phyloP scores from a whole-genome alignment of 2,113 vertebrate species.

The Dipodomys spectabilis region DNA sequence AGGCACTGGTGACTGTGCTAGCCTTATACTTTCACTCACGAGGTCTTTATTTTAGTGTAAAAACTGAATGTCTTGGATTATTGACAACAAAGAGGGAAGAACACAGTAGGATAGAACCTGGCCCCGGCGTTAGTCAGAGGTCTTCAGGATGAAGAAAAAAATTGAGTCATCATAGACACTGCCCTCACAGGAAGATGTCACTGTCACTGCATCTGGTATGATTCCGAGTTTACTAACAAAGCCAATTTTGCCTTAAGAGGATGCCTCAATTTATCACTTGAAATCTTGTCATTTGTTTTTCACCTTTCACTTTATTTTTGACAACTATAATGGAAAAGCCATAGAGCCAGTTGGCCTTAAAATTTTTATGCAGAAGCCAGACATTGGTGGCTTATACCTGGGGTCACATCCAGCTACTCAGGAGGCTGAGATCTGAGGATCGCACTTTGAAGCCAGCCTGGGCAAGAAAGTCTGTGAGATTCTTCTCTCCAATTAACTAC shows the following conservation, averaged over 20 bases:
- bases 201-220: no score
- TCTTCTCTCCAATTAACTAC: no score
- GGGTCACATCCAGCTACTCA: no score
- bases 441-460: no score
- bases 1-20: background rate
- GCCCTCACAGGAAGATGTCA: background rate
- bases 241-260: background rate
- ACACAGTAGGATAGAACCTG: background rate
- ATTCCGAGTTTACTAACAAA: background rate
- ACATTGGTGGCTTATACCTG: no score
- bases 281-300: slow-evolving; percentile 3
- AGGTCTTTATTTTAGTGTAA: background rate
- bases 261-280: background rate
- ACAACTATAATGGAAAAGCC: slow-evolving; percentile 17
- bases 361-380: no score
- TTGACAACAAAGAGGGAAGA: background rate
- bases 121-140: background rate
- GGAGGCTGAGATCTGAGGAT: no score
- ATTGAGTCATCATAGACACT: background rate
- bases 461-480: no score
- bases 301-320: slow-evolving; percentile 51
- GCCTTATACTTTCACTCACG: background rate
- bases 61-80: background rate
- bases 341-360: background rate
- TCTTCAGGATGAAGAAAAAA: background rate